Evolutionary conservation across 1,140 invertebrate species (phyloP).

Genomic region (Zaprionus lachaisei): DNA sequence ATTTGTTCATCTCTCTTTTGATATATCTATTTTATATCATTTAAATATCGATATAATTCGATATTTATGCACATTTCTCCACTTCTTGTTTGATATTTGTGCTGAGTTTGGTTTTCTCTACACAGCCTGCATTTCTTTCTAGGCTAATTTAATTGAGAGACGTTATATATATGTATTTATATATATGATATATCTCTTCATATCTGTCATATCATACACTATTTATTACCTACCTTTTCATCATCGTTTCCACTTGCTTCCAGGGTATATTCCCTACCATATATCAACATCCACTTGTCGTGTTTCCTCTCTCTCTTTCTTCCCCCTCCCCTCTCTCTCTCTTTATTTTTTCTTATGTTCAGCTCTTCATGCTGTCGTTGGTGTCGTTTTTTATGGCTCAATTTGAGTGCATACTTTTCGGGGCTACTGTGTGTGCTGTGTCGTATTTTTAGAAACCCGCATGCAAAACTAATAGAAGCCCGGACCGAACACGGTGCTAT

Average conservation of each 20-base stretch:
- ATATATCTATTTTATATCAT: too few relatives aligned
- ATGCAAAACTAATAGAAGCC: conserved; percentile 61
- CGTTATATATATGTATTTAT: not conserved
- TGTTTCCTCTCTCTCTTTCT: not conserved
- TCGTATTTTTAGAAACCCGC: conserved; percentile 22
- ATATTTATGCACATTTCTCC: too few relatives aligned
- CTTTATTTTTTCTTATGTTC: not conserved
- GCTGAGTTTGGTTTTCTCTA: too few relatives aligned
- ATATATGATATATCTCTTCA: not conserved
- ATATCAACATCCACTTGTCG: not conserved
- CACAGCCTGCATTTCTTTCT: too few relatives aligned
- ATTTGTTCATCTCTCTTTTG: too few relatives aligned
- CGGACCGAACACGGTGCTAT: not conserved
- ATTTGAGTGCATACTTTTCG: conserved; percentile 31
- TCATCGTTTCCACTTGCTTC: not conserved
- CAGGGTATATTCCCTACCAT: not conserved
- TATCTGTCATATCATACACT: not conserved
- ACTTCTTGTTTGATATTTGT: too few relatives aligned
- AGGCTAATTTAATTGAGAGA: too few relatives aligned
- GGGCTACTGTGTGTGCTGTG: conserved; percentile 20
- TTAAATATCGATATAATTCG: too few relatives aligned
- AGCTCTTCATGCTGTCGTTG: conserved; percentile 2
- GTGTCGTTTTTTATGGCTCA: not conserved
- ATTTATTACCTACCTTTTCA: not conserved
- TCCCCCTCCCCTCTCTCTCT: not conserved